Base-by-base conservation (phyloP, 2,113 vertebrate genomes). In the Nothobranchius furzeri region DNA sequence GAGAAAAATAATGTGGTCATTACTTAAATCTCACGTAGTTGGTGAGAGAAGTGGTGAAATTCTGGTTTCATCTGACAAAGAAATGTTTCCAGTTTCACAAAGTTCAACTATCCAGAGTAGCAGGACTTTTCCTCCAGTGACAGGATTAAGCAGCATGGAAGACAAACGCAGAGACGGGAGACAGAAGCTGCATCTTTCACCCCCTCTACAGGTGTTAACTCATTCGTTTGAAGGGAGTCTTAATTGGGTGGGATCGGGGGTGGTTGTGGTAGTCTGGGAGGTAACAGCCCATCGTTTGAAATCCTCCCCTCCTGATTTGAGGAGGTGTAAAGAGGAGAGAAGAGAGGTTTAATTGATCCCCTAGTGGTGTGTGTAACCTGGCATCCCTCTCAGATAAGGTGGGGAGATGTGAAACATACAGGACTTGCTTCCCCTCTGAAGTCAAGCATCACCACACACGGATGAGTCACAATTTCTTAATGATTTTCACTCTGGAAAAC, bases 261-360 rank as follows among this genome's bases (percentile, higher is more conserved):
- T 64, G 17, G 59, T 52, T 43, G 12, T 35, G 40, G 57, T 17
- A 20, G 57, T 51, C n/a, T 14, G 40, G 48, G 68, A 36, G 35
- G 61, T 57, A 71, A 15, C 51, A 63, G 65, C 52, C 70, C 60
- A 48, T 72, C 65, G 64, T 81, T 86, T 90, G 75, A 87, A 87
- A 78, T 72, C 67, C 73, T 52, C 64, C 60, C 75, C 79, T 66
- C 51, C 73, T 54, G 54, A 75, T 87, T 83, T 79, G 69, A 85
- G 67, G 72, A 85, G 82, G 78, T 78, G 78, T 83, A 85, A 88
- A 81, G 57, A 85, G 70, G 64, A 81, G 82, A 86, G 81, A 80
- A 77, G 69, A 82, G 67, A 78, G 68, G 57, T 84, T 79, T 89
- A 91, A 89, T 91, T 89, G 88, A 91, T 90, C 85, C 86, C 86